Evolutionary conservation across 2,888 invertebrate genomes (phyloP).

Genomic region (Cylindroiulus punctatus): DNA sequence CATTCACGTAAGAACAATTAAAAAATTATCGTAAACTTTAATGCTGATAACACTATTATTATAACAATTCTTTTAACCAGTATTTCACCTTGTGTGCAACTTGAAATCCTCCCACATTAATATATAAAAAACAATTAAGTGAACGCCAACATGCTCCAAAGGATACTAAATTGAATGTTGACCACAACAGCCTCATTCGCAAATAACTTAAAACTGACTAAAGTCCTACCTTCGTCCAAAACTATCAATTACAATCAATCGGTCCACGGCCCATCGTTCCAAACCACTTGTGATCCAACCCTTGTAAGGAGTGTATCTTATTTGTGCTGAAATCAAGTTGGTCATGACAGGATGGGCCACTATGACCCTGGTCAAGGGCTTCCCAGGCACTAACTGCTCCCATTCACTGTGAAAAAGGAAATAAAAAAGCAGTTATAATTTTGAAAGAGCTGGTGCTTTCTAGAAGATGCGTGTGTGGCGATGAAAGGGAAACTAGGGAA

Average conservation of each 20-base stretch:
- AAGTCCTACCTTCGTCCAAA: slow-evolving; percentile 77
- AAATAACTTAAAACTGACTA: too few species aligned
- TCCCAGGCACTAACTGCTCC: slow-evolving; percentile 77
- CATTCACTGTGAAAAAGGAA: slow-evolving; percentile 74
- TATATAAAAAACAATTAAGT: too few species aligned
- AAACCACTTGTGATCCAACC: slow-evolving; percentile 90
- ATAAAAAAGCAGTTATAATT: not conserved
- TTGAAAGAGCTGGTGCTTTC: not conserved
- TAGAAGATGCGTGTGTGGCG: not conserved
- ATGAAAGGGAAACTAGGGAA: not conserved
- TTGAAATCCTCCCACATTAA: too few species aligned
- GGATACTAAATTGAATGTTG: too few species aligned
- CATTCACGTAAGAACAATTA: too few species aligned
- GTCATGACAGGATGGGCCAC: slow-evolving; percentile 89
- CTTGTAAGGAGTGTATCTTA: slow-evolving; percentile 87
- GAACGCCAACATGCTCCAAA: too few species aligned
- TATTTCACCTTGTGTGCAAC: not conserved
- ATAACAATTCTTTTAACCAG: too few species aligned
- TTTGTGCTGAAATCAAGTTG: slow-evolving; percentile 74
- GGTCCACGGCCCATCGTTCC: slow-evolving; percentile 82
- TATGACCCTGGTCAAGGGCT: slow-evolving; percentile 80
- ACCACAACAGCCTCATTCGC: too few species aligned
- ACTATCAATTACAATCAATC: slow-evolving; percentile 83
- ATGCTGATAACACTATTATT: too few species aligned
- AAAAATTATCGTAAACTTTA: too few species aligned